Conservation (phyloP, 2,888 invertebrate genomes). For the Drosophila kambysellisi region DNA sequence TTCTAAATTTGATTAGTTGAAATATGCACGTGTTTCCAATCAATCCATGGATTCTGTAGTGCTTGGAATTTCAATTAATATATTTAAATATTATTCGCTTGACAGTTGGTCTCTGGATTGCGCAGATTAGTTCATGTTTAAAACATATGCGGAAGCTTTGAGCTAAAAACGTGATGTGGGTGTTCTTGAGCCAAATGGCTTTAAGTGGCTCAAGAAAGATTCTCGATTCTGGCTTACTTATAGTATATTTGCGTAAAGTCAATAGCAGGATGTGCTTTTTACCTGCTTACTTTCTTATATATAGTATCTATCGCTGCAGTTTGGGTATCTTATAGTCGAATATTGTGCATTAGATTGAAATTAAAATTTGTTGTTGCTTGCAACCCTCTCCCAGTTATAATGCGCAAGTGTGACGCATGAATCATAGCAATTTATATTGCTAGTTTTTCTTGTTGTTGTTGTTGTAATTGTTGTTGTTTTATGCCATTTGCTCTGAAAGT, state of each 20-base stretch:
- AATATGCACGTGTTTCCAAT: neutral
- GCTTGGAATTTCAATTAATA: conserved; percentile 8
- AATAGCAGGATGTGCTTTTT: neutral
- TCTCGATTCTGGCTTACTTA: neutral
- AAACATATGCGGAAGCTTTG: neutral
- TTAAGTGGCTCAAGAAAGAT: neutral
- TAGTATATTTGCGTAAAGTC: neutral
- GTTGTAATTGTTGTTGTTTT: conserved; percentile 27
- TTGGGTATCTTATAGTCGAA: conserved; percentile 40
- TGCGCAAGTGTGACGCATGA: conserved; percentile 76
- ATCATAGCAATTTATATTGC: conserved; percentile 66
- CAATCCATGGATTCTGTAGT: neutral
- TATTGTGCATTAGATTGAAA: conserved; percentile 6
- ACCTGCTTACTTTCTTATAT: neutral
- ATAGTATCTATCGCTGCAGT: neutral
- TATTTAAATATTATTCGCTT: conserved; percentile 7
- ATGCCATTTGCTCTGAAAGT: conserved; percentile 66
- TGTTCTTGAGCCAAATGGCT: conserved; percentile 4
- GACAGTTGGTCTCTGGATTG: neutral
- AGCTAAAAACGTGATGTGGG: neutral
- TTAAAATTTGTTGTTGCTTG: conserved; percentile 22
- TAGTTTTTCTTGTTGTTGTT: conserved; percentile 42
- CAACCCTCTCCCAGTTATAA: conserved; percentile 57
- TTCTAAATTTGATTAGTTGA: neutral
- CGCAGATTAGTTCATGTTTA: conserved; percentile 7